phyloP scores from a whole-genome alignment of 2,888 invertebrate genomes.

The Rhaphigaster nebulosa region DNA sequence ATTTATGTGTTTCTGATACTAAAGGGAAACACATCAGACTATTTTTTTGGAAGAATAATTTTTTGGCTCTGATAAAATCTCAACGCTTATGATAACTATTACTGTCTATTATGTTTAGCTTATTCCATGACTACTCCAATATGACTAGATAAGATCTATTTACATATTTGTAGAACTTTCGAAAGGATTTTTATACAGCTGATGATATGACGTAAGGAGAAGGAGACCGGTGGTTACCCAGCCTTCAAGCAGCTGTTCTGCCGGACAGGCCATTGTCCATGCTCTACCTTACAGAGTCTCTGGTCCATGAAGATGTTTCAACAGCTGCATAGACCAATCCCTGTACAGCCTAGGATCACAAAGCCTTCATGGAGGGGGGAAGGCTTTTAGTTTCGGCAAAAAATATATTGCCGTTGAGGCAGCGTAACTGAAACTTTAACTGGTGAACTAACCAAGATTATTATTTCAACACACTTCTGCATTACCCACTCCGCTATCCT shows the following conservation, averaged over 20 bases:
- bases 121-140: no score
- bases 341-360: background rate
- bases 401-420: background rate
- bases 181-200: no score
- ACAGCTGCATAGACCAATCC: constrained; percentile 25
- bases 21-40: no score
- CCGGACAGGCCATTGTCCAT: background rate
- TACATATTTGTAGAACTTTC: no score
- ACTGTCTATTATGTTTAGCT: no score
- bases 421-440: background rate
- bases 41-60: no score
- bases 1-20: no score
- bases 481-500: no score
- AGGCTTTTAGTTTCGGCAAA: constrained; percentile 14
- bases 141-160: no score
- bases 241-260: constrained; percentile 26
- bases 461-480: background rate
- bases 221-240: background rate
- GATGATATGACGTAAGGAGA: background rate
- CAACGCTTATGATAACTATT: no score
- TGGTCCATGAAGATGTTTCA: constrained; percentile 39
- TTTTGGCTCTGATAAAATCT: no score
- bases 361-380: background rate
- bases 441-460: background rate
- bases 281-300: background rate